Evolutionary conservation across 2,888 invertebrate genomes (phyloP), one percentile per base, ranked within the genome.

Genomic region (Malachius bipustulatus): DNA sequence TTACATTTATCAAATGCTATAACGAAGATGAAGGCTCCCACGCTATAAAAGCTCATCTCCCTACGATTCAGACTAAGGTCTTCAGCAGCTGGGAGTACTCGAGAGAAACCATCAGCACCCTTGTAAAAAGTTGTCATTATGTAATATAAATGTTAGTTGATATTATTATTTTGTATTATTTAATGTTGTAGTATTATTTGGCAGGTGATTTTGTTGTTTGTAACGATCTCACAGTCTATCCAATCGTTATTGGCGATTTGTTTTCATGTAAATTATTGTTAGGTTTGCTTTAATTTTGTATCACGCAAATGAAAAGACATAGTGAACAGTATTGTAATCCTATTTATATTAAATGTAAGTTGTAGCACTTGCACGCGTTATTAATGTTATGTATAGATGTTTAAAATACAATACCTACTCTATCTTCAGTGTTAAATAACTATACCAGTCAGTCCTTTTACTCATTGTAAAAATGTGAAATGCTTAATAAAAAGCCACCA

Each of bases 1-100:
- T 70, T 82, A 48, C 89, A 89, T 59, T 72, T 91, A 50, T 82
- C 82, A 62, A 88, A 85, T 60, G 89, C 90, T 50, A 72, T 90
- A 53, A 74, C 75, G 65, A 89, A 89, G 70, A 77, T 90, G 64
- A 82, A 80, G 67, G 71, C 69, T 52, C 69, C 75, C 30, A 71
- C 73, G 46, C 69, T 73, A 55, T 65, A 68, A 55, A 71, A 62
- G 69, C 59, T 47, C 15, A n/a, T 19, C 31, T 34, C 10, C 13
- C 12, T 31, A 14, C 15, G 9, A 27, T 13, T 26, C 13, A 14
- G 15, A 11, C 30, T 13, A 26, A 35, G 12, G 15, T 16, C 30
- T 15, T 8, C 19, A 16, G 16, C 27, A n/a, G 30, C n/a, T n/a
- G 34, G 29, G 16, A 12, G n/a, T 9, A 11, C 12, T 14, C 28